phyloP scores from a whole-genome alignment of 2,113 vertebrate species.

The Aplodontia rufa region DNA sequence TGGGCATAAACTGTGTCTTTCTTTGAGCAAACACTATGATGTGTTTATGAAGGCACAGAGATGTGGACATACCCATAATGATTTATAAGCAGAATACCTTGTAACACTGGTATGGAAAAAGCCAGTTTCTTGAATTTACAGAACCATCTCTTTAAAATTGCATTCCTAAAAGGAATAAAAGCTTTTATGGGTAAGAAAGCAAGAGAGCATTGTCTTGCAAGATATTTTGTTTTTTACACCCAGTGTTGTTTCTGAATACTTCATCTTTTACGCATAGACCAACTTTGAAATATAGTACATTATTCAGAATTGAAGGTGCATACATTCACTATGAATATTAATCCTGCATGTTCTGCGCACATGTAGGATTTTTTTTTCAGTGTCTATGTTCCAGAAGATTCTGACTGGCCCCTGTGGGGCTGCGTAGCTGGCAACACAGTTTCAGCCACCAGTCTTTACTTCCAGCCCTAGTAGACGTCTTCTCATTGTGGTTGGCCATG shows the following conservation, averaged over 20 bases:
- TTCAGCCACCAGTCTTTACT: background rate
- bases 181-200: background rate
- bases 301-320: background rate
- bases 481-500: background rate
- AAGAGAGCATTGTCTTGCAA: background rate
- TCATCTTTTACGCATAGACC: background rate
- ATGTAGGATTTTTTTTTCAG: background rate
- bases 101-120: background rate
- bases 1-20: conserved; percentile 23
- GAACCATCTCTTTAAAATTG: conserved; percentile 5
- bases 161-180: conserved; percentile 9
- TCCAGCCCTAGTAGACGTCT: background rate
- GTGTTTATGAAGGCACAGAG: conserved; percentile 14
- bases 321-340: background rate
- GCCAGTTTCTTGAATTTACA: conserved; percentile 14
- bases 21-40: conserved; percentile 16
- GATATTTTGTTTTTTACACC: background rate
- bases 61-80: background rate
- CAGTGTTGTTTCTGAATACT: background rate
- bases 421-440: background rate
- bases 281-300: background rate
- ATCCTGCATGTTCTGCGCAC: background rate
- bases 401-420: background rate
- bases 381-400: background rate
- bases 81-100: background rate